Percentiles rank a stretch among this genome's conserved stretches.
Evolutionary conservation across 1,140 invertebrate species (phyloP).

Genomic region (Penaeus japonicus): DNA sequence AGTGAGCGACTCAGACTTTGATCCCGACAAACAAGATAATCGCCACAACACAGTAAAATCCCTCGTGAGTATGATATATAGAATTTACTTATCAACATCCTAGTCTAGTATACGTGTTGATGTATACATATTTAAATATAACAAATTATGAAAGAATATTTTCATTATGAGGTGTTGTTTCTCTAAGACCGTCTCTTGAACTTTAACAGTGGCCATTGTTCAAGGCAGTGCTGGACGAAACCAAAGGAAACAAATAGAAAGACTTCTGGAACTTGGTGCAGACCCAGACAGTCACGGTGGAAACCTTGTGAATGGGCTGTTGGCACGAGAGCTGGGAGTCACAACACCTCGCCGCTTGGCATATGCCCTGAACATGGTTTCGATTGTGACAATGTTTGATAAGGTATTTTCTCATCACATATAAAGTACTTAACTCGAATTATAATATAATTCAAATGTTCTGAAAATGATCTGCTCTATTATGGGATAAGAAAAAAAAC

Average conservation of each 20-base stretch:
- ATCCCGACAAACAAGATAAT: neutral
- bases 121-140: too few species aligned
- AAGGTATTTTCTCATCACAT: neutral
- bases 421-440: neutral
- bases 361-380: neutral
- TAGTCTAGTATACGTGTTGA: too few species aligned
- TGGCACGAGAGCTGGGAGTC: neutral
- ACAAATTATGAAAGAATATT: too few species aligned
- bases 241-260: neutral
- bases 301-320: neutral
- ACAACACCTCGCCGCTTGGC: neutral
- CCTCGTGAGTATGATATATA: too few species aligned
- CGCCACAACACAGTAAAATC: neutral
- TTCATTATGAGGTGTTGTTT: too few species aligned
- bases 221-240: neutral
- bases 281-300: neutral
- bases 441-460: neutral
- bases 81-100: too few species aligned
- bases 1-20: constrained; percentile 11
- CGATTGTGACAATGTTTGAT: neutral
- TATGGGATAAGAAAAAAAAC: too few species aligned
- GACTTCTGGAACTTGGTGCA: neutral
- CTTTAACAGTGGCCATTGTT: neutral
- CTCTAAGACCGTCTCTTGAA: too few species aligned
- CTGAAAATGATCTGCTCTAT: too few species aligned